Conservation (phyloP, 2,797 vertebrate species). For the Sebastes wilsoni region DNA sequence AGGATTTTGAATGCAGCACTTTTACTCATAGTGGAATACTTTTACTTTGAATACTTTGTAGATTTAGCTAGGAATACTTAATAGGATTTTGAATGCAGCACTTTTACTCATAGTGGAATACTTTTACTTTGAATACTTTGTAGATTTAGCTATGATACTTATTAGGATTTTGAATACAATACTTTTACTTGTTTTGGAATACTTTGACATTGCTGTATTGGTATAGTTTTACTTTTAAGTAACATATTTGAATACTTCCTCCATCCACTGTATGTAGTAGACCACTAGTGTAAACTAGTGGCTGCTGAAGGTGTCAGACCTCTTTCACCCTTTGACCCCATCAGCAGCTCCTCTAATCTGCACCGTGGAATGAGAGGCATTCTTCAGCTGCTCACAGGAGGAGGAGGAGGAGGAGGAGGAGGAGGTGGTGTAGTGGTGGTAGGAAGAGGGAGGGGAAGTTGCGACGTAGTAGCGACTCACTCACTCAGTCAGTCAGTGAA, state of each 20-base stretch:
- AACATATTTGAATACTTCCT: neutral
- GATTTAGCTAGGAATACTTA: no score
- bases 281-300: neutral
- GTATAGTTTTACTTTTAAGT: neutral
- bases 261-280: neutral
- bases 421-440: constrained; percentile 8
- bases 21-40: no score
- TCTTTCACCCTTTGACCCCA: constrained; percentile 54
- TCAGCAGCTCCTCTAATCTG: constrained; percentile 65
- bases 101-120: no score
- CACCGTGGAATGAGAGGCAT: constrained; percentile 67
- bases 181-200: no score
- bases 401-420: constrained; percentile 11
- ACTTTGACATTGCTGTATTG: neutral
- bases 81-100: no score
- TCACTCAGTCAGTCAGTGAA: constrained; percentile 34
- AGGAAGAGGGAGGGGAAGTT: constrained; percentile 51
- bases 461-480: constrained; percentile 60
- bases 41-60: rapidly evolving
- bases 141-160: no score
- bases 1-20: no score
- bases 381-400: constrained; percentile 52
- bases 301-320: constrained; percentile 24
- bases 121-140: rapidly evolving
- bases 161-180: no score